phyloP scores from a whole-genome alignment of 2,797 vertebrate genomes.

The Cossypha heuglini region DNA sequence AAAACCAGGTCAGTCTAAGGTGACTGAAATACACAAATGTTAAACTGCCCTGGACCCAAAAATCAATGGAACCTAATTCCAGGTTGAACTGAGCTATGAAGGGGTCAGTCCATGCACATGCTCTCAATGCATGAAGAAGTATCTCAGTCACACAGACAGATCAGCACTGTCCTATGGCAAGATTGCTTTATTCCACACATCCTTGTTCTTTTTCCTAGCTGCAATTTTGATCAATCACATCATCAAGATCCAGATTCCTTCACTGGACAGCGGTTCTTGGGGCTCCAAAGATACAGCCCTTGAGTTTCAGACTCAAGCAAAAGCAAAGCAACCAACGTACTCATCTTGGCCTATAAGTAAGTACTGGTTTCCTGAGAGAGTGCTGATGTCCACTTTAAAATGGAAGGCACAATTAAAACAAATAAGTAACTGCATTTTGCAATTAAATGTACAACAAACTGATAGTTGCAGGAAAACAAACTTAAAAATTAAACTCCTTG shows the following conservation, averaged over 20 bases:
- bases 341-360: not conserved
- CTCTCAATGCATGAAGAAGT: not conserved
- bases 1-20: not conserved
- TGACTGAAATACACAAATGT: not conserved
- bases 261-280: not conserved
- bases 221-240: not conserved
- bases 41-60: not conserved
- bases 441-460: not conserved
- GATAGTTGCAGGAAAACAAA: not conserved
- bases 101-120: accelerated
- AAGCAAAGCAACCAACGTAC: not conserved
- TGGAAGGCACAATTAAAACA: not conserved
- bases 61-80: not conserved
- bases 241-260: not conserved
- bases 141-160: not conserved
- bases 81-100: not conserved
- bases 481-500: not conserved
- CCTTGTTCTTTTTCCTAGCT: not conserved
- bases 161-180: not conserved
- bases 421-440: not conserved
- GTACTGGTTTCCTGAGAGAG: not conserved
- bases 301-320: not conserved
- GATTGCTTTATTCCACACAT: not conserved
- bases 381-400: not conserved
- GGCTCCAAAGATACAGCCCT: not conserved